Evolutionary conservation across 2,888 invertebrate species (phyloP).

Genomic region (Hypolimnas misippus): DNA sequence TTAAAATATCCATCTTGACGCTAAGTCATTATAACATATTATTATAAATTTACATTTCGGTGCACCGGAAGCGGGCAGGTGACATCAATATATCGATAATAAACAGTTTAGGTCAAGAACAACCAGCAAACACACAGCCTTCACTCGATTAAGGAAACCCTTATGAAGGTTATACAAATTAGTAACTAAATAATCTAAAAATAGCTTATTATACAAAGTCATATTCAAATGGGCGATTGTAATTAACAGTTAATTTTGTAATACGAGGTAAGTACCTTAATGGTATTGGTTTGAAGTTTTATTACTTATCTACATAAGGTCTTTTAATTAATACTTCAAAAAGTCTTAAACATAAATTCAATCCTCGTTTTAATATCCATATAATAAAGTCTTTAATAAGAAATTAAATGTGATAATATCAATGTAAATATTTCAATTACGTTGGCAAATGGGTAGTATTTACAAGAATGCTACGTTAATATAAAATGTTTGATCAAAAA

Average conservation of each 20-base stretch:
- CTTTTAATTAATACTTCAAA: neutral
- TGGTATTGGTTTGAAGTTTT: constrained; percentile 21
- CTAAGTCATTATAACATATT: too few species aligned
- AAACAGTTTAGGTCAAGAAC: constrained; percentile 72
- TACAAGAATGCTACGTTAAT: too few species aligned
- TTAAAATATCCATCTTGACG: too few species aligned
- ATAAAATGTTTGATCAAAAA: neutral
- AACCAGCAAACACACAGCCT: constrained; percentile 60
- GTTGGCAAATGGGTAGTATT: too few species aligned
- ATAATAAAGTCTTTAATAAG: too few species aligned
- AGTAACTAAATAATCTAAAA: constrained; percentile 25
- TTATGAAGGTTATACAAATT: constrained; percentile 45
- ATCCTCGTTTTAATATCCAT: too few species aligned
- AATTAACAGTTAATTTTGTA: constrained; percentile 32
- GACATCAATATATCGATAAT: constrained; percentile 49
- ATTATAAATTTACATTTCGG: neutral
- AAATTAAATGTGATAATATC: too few species aligned
- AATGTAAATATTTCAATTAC: too few species aligned
- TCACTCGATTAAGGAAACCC: constrained; percentile 61
- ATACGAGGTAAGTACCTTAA: constrained; percentile 30
- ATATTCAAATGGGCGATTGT: constrained; percentile 34
- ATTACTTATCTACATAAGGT: constrained; percentile 12
- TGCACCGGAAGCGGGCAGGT: constrained; percentile 29
- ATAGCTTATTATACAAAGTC: constrained; percentile 26
- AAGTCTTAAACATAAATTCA: too few species aligned